Base-by-base conservation (phyloP, 2,888 invertebrate genomes). In the Lordiphosa andalusiaca region DNA sequence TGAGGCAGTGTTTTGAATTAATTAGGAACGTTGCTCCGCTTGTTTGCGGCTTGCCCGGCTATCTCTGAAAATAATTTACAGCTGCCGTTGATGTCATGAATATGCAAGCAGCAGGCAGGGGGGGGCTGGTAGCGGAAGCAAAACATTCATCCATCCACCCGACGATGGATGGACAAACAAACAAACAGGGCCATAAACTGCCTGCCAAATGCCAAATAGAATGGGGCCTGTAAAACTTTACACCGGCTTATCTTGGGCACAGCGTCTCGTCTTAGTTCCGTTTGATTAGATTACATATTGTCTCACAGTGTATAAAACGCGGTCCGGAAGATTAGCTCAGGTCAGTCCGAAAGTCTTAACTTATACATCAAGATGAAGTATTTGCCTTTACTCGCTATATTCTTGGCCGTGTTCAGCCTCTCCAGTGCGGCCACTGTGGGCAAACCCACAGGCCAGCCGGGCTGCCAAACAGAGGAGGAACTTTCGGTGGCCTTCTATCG, bases 1-100 rank as follows among this genome's bases (percentile, higher is more conserved):
- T 66, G 72, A 78, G 86, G 67, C 83, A 75, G 59, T 83, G 75
- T 76, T 86, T 83, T 75, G 84, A 86, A 86, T 86, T 86, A 86
- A 86, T 86, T 86, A 86, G 83, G 51, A 64, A 25, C 37, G 52
- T 49, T 59, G 76, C 65, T 71, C 50, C 61, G 63, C 65, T 68
- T 69, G 76, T 62, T 66, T 71, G 71, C 58, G 76, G 76, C 66
- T 67, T 44, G 62, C 54, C 57, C 35, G 62, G 61, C 81, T 77
- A 69, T 81, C 72, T 81, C 59, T 61, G 68, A 35, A 68, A 67
- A 74, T 77, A 77, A 77, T 77, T 77, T 81, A 77, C 74, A 77
- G 68, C 74, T 60, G 60, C 62, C 67, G 73, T 60, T 69, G 69
- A 68, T 73, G 81, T 67, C 74, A 73, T 77, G 77, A 81, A 81